phyloP scores from a whole-genome alignment of 1,140 invertebrate species.

The Nylanderia fulva region DNA sequence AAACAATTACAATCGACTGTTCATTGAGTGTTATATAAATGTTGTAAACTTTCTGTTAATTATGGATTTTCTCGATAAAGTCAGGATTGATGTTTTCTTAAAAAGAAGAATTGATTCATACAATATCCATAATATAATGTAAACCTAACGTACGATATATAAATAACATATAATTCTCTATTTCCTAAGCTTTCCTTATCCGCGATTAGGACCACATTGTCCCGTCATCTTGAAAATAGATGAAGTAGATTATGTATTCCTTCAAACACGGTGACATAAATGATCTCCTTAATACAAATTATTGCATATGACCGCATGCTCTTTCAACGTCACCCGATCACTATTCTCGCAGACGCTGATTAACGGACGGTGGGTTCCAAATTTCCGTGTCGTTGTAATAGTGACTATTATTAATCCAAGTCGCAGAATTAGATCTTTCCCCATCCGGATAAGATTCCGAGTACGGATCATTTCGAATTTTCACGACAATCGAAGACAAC shows the following conservation, averaged over 20 bases:
- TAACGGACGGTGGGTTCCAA: slow-evolving; percentile 63
- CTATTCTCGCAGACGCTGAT: slow-evolving; percentile 12
- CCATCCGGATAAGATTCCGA: background rate
- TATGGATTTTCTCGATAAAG: background rate
- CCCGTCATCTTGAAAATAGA: background rate
- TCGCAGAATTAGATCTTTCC: slow-evolving; percentile 64
- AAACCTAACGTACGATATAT: background rate
- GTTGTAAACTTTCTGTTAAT: background rate
- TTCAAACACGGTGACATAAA: background rate
- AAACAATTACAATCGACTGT: background rate
- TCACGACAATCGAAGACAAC: slow-evolving; percentile 61
- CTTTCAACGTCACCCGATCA: slow-evolving; percentile 64
- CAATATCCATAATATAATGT: background rate
- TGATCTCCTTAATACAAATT: background rate
- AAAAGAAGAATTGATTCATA: background rate
- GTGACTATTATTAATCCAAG: slow-evolving; percentile 63
- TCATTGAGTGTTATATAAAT: background rate
- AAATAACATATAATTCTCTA: no score
- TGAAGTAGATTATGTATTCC: background rate
- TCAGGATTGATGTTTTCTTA: background rate
- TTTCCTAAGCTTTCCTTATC: background rate
- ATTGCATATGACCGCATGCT: slow-evolving; percentile 34
- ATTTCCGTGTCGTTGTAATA: slow-evolving; percentile 61
- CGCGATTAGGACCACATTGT: background rate
- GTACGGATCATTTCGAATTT: slow-evolving; percentile 64